These are phyloP conservation scores for Halotydeus destructor DNA, from an alignment of 1,140 invertebrate genomes.

Conservation along the genomic window DNA sequence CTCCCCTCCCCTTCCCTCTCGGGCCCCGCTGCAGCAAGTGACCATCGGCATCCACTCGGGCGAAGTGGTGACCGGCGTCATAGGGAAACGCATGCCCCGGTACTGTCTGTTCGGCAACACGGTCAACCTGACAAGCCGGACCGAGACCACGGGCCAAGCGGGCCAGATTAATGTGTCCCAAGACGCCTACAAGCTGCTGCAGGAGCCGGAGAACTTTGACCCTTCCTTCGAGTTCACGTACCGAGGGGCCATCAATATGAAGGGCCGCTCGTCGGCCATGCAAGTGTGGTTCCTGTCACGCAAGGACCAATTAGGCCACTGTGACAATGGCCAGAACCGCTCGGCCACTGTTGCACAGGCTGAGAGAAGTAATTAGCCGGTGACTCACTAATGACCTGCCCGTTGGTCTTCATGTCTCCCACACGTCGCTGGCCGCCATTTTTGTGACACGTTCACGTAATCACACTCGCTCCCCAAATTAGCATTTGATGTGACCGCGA, in stretches of 20 bases:
- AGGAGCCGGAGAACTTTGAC: constrained; percentile 57
- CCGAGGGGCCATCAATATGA: constrained; percentile 72
- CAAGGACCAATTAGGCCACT: background rate
- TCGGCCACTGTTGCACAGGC: background rate
- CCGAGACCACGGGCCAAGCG: constrained; percentile 75
- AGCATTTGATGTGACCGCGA: too few species aligned
- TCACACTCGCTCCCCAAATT: too few species aligned
- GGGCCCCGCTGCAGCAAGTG: constrained; percentile 41
- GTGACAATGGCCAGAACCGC: background rate
- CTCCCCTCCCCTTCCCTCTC: constrained; percentile 11
- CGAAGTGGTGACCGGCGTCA: constrained; percentile 86
- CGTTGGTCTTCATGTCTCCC: too few species aligned
- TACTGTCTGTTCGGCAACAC: constrained; percentile 94
- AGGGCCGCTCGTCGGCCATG: constrained; percentile 85
- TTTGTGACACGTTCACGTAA: too few species aligned
- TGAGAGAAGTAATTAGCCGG: background rate
- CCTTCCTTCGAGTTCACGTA: constrained; percentile 64
- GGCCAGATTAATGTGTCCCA: constrained; percentile 85
- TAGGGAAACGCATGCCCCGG: constrained; percentile 87
- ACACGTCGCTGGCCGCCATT: too few species aligned
- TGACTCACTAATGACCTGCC: too few species aligned
- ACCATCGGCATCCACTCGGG: constrained; percentile 91
- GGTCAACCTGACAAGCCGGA: constrained; percentile 80
- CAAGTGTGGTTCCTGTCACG: constrained; percentile 62
- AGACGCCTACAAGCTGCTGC: constrained; percentile 74